Percentiles rank a stretch among this genome's conserved stretches.
Conservation (phyloP, 2,113 vertebrate species). For the Lontra canadensis region DNA sequence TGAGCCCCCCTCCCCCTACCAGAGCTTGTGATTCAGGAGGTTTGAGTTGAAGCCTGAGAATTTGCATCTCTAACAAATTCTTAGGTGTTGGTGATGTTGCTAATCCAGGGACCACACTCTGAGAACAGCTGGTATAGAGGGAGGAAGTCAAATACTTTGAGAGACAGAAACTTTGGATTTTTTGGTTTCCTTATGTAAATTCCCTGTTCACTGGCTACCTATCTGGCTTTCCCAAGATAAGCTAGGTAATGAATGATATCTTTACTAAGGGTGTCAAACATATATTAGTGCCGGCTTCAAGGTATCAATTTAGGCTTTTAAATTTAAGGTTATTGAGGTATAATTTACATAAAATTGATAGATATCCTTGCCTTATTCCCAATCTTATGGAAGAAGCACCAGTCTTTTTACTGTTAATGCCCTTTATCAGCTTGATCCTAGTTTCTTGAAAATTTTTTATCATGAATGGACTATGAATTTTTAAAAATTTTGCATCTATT, state of each 20-base stretch:
- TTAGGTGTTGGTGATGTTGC: not conserved
- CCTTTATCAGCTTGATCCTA: not conserved
- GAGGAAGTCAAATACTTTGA: not conserved
- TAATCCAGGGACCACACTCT: not conserved
- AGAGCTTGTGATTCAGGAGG: not conserved
- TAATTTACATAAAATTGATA: not conserved
- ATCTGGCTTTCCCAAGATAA: not conserved
- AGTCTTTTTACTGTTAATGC: not conserved
- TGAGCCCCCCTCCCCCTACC: not conserved
- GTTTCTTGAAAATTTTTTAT: not conserved
- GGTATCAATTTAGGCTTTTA: not conserved
- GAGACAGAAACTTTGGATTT: not conserved
- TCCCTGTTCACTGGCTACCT: not conserved
- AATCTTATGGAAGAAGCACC: not conserved
- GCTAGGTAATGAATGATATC: not conserved
- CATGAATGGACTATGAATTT: not conserved
- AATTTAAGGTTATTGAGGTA: not conserved
- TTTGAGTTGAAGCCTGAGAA: not conserved
- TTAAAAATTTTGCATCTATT: not conserved
- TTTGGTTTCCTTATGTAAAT: not conserved
- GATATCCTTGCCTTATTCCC: not conserved
- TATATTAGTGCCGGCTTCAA: not conserved
- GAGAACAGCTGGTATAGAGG: not conserved
- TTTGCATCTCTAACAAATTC: not conserved
- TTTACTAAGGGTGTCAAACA: not conserved